phyloP scores from a whole-genome alignment of 2,888 invertebrate genomes.

The Pristionchus entomophagus region DNA sequence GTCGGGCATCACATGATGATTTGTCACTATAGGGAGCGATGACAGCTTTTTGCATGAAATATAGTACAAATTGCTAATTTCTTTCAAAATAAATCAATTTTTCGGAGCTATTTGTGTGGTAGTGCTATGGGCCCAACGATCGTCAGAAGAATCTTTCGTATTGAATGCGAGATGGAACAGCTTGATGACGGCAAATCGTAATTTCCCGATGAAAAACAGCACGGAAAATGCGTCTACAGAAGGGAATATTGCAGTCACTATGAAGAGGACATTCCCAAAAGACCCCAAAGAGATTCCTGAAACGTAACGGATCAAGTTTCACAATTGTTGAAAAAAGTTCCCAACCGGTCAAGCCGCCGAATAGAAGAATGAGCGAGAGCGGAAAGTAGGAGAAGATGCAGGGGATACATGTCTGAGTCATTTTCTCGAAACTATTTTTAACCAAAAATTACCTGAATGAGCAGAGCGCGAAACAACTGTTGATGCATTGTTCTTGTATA shows the following conservation, averaged over 20 bases:
- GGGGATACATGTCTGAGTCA: not conserved
- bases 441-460: not conserved
- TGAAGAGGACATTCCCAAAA: conserved; percentile 12
- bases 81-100: too few relatives aligned
- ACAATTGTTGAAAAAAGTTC: not conserved
- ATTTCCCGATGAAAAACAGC: not conserved
- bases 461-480: not conserved
- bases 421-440: not conserved
- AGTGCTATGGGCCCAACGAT: too few relatives aligned
- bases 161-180: not conserved
- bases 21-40: too few relatives aligned
- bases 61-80: too few relatives aligned
- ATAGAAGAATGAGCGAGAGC: not conserved
- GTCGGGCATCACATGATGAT: too few relatives aligned
- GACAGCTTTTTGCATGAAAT: too few relatives aligned
- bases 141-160: too few relatives aligned
- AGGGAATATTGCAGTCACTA: not conserved
- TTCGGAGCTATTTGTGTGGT: too few relatives aligned
- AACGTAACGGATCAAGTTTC: not conserved
- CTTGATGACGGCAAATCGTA: not conserved
- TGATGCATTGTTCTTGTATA: not conserved
- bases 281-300: not conserved
- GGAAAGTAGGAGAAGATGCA: conserved; percentile 13
- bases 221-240: conserved; percentile 18
- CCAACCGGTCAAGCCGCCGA: not conserved